phyloP scores from a whole-genome alignment of 2,797 vertebrate genomes.

The Anniella stebbinsi region DNA sequence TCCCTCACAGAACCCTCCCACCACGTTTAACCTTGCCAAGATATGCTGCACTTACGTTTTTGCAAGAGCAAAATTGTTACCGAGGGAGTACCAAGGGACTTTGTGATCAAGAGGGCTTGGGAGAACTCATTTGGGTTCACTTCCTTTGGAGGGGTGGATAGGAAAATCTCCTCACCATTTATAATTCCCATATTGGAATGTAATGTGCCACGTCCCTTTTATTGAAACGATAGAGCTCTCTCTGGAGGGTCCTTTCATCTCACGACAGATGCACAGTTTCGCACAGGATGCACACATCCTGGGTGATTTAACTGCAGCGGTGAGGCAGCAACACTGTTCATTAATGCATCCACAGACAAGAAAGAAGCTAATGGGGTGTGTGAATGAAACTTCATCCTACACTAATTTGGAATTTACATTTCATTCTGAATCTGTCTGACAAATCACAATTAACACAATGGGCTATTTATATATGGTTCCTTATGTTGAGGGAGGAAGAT shows the following conservation, averaged over 20 bases:
- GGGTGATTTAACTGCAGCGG: slow-evolving; percentile 38
- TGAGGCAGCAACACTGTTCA: background rate
- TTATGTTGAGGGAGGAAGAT: background rate
- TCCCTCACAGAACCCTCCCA: slow-evolving; percentile 11
- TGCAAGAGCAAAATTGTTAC: background rate
- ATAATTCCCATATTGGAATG: slow-evolving; percentile 13
- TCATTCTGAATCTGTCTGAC: background rate
- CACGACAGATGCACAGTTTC: slow-evolving; percentile 27
- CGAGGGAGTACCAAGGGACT: background rate
- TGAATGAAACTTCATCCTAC: background rate
- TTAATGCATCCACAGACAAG: slow-evolving; percentile 9
- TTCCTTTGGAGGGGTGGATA: background rate
- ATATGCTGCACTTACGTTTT: slow-evolving; percentile 19
- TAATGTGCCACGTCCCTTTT: slow-evolving; percentile 19
- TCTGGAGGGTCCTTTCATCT: slow-evolving; percentile 44
- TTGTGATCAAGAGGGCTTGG: slow-evolving; percentile 7
- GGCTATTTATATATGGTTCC: background rate
- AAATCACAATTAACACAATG: background rate
- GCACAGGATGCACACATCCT: slow-evolving; percentile 34
- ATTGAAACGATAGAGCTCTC: slow-evolving; percentile 2
- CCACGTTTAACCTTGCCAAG: slow-evolving; percentile 20
- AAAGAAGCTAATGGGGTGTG: slow-evolving; percentile 30
- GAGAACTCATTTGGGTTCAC: background rate
- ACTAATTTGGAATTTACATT: slow-evolving; percentile 3
- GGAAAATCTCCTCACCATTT: slow-evolving; percentile 25